Evolutionary conservation across 2,888 invertebrate species (phyloP).

Genomic region (Cantharis lateralis): DNA sequence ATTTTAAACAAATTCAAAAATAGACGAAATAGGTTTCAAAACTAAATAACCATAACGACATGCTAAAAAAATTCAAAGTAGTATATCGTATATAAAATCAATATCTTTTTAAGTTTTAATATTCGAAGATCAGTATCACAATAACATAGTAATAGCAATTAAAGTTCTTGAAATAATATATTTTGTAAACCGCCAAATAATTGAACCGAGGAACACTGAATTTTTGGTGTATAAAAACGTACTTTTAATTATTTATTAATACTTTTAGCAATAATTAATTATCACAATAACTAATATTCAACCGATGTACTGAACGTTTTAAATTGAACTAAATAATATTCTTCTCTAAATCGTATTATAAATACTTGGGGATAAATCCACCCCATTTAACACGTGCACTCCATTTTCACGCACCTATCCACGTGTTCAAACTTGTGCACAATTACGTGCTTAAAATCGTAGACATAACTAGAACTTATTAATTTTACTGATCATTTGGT

Average conservation of each 20-base stretch:
- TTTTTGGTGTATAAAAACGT: not conserved
- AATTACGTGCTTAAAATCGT: conserved; percentile 45
- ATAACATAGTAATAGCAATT: not conserved
- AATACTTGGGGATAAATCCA: conserved; percentile 50
- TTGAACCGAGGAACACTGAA: not conserved
- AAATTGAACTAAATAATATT: not conserved
- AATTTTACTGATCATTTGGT: not conserved
- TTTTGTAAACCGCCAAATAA: not conserved
- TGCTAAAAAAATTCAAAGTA: not conserved
- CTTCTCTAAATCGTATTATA: not conserved
- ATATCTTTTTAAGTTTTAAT: not conserved
- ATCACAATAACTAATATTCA: not conserved
- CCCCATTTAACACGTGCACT: conserved; percentile 56
- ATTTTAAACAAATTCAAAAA: not conserved
- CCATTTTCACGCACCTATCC: conserved; percentile 48
- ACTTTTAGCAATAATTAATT: not conserved
- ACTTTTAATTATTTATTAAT: not conserved
- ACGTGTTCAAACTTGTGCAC: conserved; percentile 56
- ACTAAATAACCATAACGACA: not conserved
- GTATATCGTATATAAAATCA: not conserved
- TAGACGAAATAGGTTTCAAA: not conserved
- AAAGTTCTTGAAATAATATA: not conserved
- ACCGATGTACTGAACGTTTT: not conserved
- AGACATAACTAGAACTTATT: not conserved
- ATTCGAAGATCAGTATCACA: not conserved